A percentile compares a stretch with the other conserved stretches of the same genome.
Conservation (phyloP, 2,888 invertebrate genomes). For the Patella ulyssiponensis region DNA sequence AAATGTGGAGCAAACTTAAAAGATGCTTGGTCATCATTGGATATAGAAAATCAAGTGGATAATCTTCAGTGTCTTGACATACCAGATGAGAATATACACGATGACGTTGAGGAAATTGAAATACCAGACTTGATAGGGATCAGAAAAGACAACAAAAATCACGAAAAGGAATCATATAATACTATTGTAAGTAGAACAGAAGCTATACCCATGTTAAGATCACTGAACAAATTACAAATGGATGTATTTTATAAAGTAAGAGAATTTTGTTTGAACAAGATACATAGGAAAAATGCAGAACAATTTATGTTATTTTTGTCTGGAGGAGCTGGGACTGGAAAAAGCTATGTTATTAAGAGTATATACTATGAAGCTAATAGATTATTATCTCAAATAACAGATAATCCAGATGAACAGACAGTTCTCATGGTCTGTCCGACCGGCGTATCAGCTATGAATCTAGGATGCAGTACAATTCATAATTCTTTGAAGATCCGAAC, state of each 20-base stretch:
- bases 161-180: background rate
- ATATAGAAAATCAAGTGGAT: slow-evolving; percentile 7
- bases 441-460: slow-evolving; percentile 16
- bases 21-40: slow-evolving; percentile 16
- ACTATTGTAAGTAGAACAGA: background rate
- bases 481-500: background rate
- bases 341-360: slow-evolving; percentile 20
- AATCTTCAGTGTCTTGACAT: background rate
- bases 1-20: background rate
- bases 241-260: slow-evolving; percentile 26
- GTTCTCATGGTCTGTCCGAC: slow-evolving; percentile 10
- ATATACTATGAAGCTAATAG: slow-evolving; percentile 23
- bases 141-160: background rate
- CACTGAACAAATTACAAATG: slow-evolving; percentile 21
- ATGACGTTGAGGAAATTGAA: background rate
- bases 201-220: slow-evolving; percentile 6
- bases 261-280: slow-evolving; percentile 19
- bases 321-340: slow-evolving; percentile 26
- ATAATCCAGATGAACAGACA: slow-evolving; percentile 19
- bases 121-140: background rate
- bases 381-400: slow-evolving; percentile 3
- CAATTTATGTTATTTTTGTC: slow-evolving; percentile 23
- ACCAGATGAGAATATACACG: background rate
- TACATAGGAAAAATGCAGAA: background rate
- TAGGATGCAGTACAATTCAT: slow-evolving; percentile 15